Conservation (phyloP, 2,797 vertebrate species). For the Nannoperca australis region DNA sequence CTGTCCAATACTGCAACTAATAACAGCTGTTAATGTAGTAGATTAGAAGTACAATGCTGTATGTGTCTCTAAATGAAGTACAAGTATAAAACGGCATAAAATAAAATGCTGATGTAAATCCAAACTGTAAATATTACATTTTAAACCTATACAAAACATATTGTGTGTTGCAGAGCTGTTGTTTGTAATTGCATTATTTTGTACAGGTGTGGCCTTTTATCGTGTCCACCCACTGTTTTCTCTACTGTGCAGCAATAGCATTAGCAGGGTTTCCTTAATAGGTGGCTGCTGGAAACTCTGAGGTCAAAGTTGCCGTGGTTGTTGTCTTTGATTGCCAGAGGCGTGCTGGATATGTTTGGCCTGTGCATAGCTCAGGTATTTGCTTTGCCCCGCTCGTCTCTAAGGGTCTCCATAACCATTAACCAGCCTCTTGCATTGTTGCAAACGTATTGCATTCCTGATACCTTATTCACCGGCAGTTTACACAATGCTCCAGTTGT, state of each 20-base stretch:
- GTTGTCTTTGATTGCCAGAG: slow-evolving; percentile 52
- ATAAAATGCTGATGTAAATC: neutral
- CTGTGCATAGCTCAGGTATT: slow-evolving; percentile 73
- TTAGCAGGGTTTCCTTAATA: neutral
- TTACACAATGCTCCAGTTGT: slow-evolving; percentile 63
- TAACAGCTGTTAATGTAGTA: neutral
- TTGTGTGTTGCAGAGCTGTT: slow-evolving; percentile 2
- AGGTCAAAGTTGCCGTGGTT: slow-evolving; percentile 47
- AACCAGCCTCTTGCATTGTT: slow-evolving; percentile 72
- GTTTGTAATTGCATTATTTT: neutral
- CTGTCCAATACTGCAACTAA: neutral
- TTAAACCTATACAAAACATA: neutral
- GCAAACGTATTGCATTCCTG: slow-evolving; percentile 77
- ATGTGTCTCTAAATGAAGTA: neutral
- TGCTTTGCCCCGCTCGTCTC: slow-evolving; percentile 62
- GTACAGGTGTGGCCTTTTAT: slow-evolving; percentile 8
- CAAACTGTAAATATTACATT: neutral
- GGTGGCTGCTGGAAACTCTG: slow-evolving; percentile 7
- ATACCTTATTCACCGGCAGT: slow-evolving; percentile 61
- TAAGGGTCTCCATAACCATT: slow-evolving; percentile 79
- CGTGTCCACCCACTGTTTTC: neutral
- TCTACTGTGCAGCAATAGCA: neutral
- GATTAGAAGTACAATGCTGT: neutral
- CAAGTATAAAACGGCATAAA: neutral
- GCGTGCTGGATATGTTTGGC: slow-evolving; percentile 61